Conservation (phyloP, 2,113 vertebrate genomes). For the Myanophis thanlyinensis region DNA sequence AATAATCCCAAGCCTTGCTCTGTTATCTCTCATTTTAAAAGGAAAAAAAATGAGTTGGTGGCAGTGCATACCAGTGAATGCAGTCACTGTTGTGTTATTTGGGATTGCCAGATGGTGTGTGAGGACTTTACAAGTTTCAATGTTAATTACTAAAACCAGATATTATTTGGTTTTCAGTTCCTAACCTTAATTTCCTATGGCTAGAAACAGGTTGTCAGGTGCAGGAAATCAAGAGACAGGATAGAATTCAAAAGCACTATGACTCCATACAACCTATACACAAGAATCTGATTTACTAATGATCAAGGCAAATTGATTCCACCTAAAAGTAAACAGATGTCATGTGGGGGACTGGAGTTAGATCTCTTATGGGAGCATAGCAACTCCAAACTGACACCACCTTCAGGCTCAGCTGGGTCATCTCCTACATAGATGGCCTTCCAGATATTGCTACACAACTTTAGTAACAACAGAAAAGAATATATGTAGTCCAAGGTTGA, state of each 20-base stretch:
- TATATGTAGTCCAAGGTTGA: not conserved
- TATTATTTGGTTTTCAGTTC: not conserved
- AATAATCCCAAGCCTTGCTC: not conserved
- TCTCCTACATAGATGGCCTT: not conserved
- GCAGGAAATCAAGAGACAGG: no score
- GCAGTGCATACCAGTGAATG: not conserved
- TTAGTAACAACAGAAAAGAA: not conserved
- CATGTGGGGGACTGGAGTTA: not conserved
- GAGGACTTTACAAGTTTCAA: not conserved
- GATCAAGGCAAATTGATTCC: not conserved
- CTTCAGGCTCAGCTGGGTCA: not conserved
- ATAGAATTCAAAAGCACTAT: no score
- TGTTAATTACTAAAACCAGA: not conserved
- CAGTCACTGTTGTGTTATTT: not conserved
- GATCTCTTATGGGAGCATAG: not conserved
- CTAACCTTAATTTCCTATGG: not conserved
- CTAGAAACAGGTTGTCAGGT: not conserved
- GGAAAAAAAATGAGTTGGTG: not conserved
- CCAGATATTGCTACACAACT: not conserved
- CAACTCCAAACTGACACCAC: not conserved
- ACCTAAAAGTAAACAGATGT: not conserved
- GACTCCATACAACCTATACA: not conserved
- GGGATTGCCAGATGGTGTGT: not conserved
- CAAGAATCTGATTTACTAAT: not conserved
- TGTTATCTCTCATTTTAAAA: not conserved